Evolutionary conservation across 2,888 invertebrate species (phyloP).

Genomic region (Megaustenia siamemsis): DNA sequence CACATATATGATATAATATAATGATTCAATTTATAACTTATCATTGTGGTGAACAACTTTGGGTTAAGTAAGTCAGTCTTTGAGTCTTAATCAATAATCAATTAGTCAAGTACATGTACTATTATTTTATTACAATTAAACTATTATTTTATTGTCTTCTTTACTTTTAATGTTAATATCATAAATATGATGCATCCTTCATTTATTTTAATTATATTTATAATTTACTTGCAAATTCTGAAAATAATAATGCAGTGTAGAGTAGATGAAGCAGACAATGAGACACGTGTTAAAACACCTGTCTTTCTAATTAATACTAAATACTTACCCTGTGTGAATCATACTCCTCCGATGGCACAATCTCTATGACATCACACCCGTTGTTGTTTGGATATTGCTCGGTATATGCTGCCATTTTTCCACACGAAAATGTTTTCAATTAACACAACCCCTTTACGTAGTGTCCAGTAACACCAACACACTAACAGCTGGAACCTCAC

Average conservation of each 20-base stretch:
- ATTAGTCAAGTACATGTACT: no score
- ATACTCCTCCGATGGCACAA: constrained; percentile 72
- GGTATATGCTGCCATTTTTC: constrained; percentile 25
- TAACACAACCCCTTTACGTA: not conserved
- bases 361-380: constrained; percentile 69
- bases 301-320: not conserved
- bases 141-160: no score
- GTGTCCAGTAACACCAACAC: not conserved
- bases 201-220: not conserved
- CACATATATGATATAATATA: no score
- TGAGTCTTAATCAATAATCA: no score
- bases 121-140: no score
- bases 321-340: constrained; percentile 68
- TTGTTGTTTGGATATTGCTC: not conserved
- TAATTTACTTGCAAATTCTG: not conserved
- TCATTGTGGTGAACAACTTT: no score
- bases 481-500: not conserved
- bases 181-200: not conserved
- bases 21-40: no score
- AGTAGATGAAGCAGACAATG: not conserved
- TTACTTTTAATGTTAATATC: no score
- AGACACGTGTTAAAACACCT: not conserved
- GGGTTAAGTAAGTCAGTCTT: no score
- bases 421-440: not conserved
- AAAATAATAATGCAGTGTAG: not conserved